phyloP scores from a whole-genome alignment of 2,113 vertebrate species.

The Mustela nigripes region DNA sequence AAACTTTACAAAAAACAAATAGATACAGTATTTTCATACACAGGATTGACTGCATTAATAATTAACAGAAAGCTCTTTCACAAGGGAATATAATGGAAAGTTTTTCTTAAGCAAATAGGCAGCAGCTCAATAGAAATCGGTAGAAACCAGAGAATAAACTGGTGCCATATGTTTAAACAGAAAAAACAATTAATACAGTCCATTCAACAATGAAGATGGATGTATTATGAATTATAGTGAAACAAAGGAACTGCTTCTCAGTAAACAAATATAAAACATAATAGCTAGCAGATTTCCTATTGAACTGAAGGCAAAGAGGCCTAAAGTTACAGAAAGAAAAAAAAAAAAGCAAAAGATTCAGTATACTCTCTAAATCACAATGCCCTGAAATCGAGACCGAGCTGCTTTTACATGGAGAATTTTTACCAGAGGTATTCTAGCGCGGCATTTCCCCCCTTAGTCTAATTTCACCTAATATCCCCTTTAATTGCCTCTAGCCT shows the following conservation, averaged over 20 bases:
- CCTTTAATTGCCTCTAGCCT: constrained; percentile 41
- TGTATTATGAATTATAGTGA: constrained; percentile 52
- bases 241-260: constrained; percentile 62
- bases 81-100: constrained; percentile 58
- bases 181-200: constrained; percentile 47
- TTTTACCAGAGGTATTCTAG: constrained; percentile 20
- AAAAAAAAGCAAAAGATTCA: constrained; percentile 9
- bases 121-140: constrained; percentile 53
- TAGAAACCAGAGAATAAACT: constrained; percentile 60
- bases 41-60: constrained; percentile 63
- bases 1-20: constrained; percentile 39
- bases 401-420: background rate
- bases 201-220: constrained; percentile 51
- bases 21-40: constrained; percentile 62
- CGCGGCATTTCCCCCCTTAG: background rate
- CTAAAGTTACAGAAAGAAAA: constrained; percentile 44
- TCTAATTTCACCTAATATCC: constrained; percentile 35
- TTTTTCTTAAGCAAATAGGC: constrained; percentile 59
- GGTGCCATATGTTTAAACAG: constrained; percentile 48
- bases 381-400: constrained; percentile 36
- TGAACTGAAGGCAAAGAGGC: constrained; percentile 50
- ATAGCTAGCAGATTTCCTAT: constrained; percentile 61
- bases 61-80: constrained; percentile 76
- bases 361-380: constrained; percentile 53
- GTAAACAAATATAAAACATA: constrained; percentile 57